Evolutionary conservation across 2,113 vertebrate genomes (phyloP).

Genomic region (Crotalus horridus): DNA sequence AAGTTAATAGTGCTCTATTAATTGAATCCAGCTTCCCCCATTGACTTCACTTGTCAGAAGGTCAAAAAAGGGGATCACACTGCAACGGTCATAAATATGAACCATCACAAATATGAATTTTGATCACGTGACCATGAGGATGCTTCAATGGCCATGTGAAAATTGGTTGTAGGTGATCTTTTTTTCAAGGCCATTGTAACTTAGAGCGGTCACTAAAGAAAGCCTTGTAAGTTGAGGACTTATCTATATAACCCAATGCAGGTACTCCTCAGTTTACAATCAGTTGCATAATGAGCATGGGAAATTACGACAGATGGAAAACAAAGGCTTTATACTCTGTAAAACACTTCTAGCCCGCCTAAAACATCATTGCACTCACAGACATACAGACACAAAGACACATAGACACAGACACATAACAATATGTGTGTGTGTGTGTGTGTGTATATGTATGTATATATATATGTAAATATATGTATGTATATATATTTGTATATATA

Average conservation of each 20-base stretch:
- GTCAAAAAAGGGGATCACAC: background rate
- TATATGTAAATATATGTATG: no score
- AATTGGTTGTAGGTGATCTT: background rate
- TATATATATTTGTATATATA: no score
- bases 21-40: background rate
- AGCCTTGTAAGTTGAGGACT: no score
- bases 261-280: no score
- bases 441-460: no score
- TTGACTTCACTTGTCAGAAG: background rate
- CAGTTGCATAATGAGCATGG: background rate
- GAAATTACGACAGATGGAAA: background rate
- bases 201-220: no score
- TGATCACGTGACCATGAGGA: background rate
- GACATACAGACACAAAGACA: no score
- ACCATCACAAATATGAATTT: background rate
- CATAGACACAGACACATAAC: no score
- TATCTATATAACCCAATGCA: no score
- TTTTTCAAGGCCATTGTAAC: no score
- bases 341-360: no score
- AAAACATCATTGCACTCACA: background rate
- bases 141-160: background rate
- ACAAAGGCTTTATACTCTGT: background rate
- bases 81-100: background rate
- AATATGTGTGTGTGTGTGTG: no score
- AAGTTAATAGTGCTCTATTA: background rate